phyloP scores from a whole-genome alignment of 2,113 vertebrate species.

The Herpailurus yagouaroundi region DNA sequence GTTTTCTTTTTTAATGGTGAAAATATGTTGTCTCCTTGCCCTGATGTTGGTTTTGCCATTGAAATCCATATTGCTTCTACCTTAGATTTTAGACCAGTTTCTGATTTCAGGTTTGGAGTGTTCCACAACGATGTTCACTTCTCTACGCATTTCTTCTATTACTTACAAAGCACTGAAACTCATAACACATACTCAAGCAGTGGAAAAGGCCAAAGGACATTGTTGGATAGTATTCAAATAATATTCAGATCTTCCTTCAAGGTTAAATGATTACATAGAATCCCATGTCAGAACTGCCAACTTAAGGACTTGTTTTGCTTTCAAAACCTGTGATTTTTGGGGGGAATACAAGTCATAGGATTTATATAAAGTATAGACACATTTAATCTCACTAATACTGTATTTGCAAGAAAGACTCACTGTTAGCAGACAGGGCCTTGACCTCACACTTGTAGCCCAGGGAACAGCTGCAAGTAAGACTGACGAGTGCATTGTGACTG shows the following conservation, averaged over 20 bases:
- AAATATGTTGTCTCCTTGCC: background rate
- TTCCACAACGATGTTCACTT: background rate
- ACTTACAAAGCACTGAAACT: conserved; percentile 10
- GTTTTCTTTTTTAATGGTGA: conserved; percentile 23
- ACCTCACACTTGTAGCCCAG: background rate
- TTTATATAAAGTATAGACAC: conserved; percentile 9
- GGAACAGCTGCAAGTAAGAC: background rate
- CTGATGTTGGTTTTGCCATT: conserved; percentile 34
- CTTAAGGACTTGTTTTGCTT: conserved; percentile 25
- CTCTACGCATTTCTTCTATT: conserved; percentile 18
- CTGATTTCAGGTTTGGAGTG: background rate
- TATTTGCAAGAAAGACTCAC: conserved; percentile 32
- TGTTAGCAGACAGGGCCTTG: background rate
- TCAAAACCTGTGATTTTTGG: conserved; percentile 15
- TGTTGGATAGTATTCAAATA: background rate
- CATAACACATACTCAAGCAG: background rate
- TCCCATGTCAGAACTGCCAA: conserved; percentile 2
- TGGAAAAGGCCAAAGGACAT: background rate
- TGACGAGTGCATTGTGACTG: background rate
- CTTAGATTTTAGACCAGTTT: conserved; percentile 6
- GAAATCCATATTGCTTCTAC: conserved; percentile 5
- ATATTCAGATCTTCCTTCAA: background rate
- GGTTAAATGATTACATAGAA: background rate
- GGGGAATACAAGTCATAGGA: background rate
- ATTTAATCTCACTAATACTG: background rate